Evolutionary conservation across 30 jellyfish, hydroid and myxozoan genomes (phyloP), one percentile per base, ranked within the genome.

Genomic region (Pseudorhiza aurosa): DNA sequence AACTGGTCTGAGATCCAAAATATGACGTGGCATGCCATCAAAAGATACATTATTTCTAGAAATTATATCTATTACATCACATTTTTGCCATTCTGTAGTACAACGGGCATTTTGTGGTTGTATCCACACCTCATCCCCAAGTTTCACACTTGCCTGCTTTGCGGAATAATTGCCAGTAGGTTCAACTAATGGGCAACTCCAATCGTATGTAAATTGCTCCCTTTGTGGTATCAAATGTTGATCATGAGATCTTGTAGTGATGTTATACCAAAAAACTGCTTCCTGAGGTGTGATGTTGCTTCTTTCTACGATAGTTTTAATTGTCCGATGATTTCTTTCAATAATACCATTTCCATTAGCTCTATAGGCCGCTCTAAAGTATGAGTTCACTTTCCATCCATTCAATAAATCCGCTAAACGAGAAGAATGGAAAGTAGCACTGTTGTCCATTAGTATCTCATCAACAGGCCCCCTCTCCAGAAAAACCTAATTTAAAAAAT

Each of bases 201-300:
- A n/a, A n/a, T n/a, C n/a, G n/a, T n/a, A n/a, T n/a, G n/a, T n/a
- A n/a, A n/a, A n/a, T n/a, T n/a, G n/a, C n/a, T n/a, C n/a, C n/a
- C n/a, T n/a, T n/a, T n/a, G n/a, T n/a, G n/a, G n/a, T n/a, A n/a
- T n/a, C n/a, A n/a, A n/a, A n/a, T n/a, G n/a, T n/a, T n/a, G n/a
- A n/a, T n/a, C n/a, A n/a, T n/a, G n/a, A n/a, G 11, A 25, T 9
- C 14, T 57, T 18, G 78, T 65, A 4, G 78, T 64, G 15, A 15
- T 31, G 42, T 64, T 64, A 64, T 64, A 0, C 78, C 78, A 64
- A 24, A n/a, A 64, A 24, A 31, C 42, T 24, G 55, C 55, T 11
- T 32, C 78, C 10, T 64, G 58, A 57, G 26, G 18, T 18, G 71
- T 28, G 18, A 24, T 28, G 11, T 39, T 39, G 6, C 33, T 29